Evolutionary conservation across 2,888 invertebrate genomes (phyloP), one percentile per base, ranked within the genome.

Genomic region (Clanis bilineata): DNA sequence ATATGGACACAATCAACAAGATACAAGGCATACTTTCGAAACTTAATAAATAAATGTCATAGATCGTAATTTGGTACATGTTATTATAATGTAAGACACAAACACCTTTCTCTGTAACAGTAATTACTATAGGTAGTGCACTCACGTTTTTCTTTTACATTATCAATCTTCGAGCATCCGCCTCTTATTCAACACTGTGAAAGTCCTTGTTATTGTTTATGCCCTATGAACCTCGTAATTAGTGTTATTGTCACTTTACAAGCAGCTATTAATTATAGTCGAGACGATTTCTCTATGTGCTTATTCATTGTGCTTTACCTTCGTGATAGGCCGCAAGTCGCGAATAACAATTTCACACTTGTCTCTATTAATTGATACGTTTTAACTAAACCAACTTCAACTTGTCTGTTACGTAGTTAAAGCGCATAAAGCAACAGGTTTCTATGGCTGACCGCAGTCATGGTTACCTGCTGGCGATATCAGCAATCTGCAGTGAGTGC

Each of bases 21-120:
- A 72, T 80, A 76, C 79, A 66, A 69, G 72, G 72, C 80, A 80
- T 81, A 85, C 85, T 87, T 88, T 88, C 86, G 72, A 83, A 84
- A 76, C 75, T 71, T 72, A 74, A 85, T 84, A 83, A 77, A 80
- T 84, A 83, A 86, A 86, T 85, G 85, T 86, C 86, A 85, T 82
- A 83, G 80, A 83, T 81, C 80, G 83, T 82, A 81, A 86, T 85
- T 82, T 85, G 74, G 77, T 71, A 74, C 77, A 76, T 79, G 80
- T 80, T 82, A 82, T 86, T 86, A 84, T 77, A 74, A 80, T 78
- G 81, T 77, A 77, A 77, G 76, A 75, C 72, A 80, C 74, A 79
- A 83, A 83, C 81, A 74, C 83, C 82, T 86, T 84, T 87, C 85
- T 80, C 85, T 83, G 69, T 77, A 75, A 62, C 72, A 73, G 78